Evolutionary conservation across 2,888 invertebrate genomes (phyloP).

Genomic region (Drosophila yooni): DNA sequence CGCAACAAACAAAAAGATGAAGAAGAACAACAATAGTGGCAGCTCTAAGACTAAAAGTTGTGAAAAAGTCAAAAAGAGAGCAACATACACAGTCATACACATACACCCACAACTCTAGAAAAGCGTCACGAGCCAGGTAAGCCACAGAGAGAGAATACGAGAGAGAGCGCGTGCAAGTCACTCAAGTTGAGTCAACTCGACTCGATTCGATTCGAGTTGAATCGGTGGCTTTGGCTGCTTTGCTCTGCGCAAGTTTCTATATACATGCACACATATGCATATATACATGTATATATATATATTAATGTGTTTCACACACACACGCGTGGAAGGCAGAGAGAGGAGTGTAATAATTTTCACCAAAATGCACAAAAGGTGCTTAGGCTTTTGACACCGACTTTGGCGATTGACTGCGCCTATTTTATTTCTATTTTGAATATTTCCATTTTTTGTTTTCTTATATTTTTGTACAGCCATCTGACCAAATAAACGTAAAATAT

Average conservation of each 20-base stretch:
- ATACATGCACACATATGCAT: not conserved
- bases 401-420: constrained; percentile 1
- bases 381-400: constrained; percentile 31
- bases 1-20: constrained; percentile 17
- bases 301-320: constrained; percentile 9
- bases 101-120: constrained; percentile 23
- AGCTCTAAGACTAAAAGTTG: constrained; percentile 13
- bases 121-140: constrained; percentile 46
- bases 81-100: constrained; percentile 22
- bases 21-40: constrained; percentile 22
- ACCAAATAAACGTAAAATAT: constrained; percentile 41
- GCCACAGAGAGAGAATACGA: constrained; percentile 3
- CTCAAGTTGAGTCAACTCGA: constrained; percentile 32
- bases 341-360: constrained; percentile 17
- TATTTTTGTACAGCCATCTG: constrained; percentile 43
- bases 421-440: constrained; percentile 9
- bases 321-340: constrained; percentile 2
- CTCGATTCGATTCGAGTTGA: constrained; percentile 31
- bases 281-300: constrained; percentile 4
- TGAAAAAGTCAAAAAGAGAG: constrained; percentile 33
- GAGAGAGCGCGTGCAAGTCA: constrained; percentile 25
- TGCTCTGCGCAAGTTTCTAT: constrained; percentile 13
- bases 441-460: constrained; percentile 1
- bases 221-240: constrained; percentile 32
- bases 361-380: constrained; percentile 36